Percentiles rank a stretch among this genome's conserved stretches.
phyloP scores from a whole-genome alignment of 1,140 invertebrate species.

The Drosophila pallidifrons region DNA sequence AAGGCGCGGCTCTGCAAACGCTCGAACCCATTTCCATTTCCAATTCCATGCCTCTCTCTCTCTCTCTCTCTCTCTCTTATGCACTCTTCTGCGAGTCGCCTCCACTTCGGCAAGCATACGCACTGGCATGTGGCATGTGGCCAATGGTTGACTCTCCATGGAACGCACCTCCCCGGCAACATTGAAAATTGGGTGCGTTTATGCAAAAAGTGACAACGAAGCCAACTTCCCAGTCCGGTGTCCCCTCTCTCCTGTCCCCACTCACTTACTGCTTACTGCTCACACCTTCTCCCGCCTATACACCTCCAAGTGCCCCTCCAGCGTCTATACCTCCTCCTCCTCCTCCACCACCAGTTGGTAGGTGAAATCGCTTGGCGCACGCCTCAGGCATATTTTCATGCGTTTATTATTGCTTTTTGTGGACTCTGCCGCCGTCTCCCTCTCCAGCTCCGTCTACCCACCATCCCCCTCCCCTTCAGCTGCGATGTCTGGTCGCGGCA shows the following conservation, averaged over 20 bases:
- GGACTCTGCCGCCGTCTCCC: constrained; percentile 48
- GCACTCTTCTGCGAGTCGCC: neutral
- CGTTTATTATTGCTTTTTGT: constrained; percentile 73
- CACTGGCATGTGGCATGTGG: constrained; percentile 73
- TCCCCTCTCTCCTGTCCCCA: neutral
- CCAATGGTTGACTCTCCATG: constrained; percentile 1
- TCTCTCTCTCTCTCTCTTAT: neutral
- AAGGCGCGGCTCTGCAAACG: constrained; percentile 56
- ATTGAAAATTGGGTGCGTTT: constrained; percentile 80
- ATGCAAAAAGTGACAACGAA: constrained; percentile 63
- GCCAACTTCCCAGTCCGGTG: neutral
- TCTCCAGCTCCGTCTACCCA: neutral
- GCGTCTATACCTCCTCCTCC: constrained; percentile 1
- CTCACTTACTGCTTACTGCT: neutral
- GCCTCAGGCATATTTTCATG: constrained; percentile 79
- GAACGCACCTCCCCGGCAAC: constrained; percentile 52
- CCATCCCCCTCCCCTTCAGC: neutral
- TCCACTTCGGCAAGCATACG: constrained; percentile 47
- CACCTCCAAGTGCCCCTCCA: neutral
- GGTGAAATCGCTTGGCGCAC: constrained; percentile 80
- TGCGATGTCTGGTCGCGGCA: neutral
- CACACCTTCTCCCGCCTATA: neutral
- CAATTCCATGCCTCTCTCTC: constrained; percentile 22
- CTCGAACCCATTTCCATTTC: constrained; percentile 47
- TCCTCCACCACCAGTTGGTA: constrained; percentile 1